A percentile compares a stretch with the other conserved stretches of the same genome.
phyloP scores from a whole-genome alignment of 2,797 vertebrate genomes.

The Choloepus didactylus region DNA sequence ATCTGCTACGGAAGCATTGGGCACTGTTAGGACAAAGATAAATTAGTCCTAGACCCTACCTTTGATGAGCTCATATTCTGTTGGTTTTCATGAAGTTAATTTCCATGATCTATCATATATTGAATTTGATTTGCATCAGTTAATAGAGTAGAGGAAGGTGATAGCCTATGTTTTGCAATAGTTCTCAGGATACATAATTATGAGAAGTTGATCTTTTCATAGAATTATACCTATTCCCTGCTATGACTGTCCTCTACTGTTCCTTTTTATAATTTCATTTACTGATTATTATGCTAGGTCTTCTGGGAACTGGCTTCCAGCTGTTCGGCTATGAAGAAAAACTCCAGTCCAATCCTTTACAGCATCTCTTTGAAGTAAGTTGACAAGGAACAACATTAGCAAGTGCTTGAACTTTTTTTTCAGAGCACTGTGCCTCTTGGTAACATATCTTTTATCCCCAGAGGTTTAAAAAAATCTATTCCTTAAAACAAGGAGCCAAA shows the following conservation, averaged over 20 bases:
- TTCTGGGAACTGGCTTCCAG: conserved; percentile 95
- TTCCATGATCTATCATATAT: conserved; percentile 9
- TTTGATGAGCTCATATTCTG: background rate
- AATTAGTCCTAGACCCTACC: background rate
- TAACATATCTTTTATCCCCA: conserved; percentile 21
- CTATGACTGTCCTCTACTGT: conserved; percentile 63
- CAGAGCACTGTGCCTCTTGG: background rate
- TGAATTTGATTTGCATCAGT: conserved; percentile 29
- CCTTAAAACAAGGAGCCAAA: conserved; percentile 46
- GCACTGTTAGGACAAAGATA: background rate
- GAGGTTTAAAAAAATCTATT: background rate
- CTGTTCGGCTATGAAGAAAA: conserved; percentile 93
- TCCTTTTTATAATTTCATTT: conserved; percentile 54
- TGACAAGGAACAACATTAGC: conserved; percentile 51
- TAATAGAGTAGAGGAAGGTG: conserved; percentile 6
- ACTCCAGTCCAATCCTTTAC: conserved; percentile 93
- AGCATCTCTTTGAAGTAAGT: conserved; percentile 97
- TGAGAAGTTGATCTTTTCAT: conserved; percentile 25
- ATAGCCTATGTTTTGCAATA: background rate
- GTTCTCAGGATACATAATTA: background rate
- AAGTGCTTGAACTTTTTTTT: conserved; percentile 14
- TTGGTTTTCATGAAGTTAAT: conserved; percentile 60
- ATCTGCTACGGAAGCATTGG: background rate
- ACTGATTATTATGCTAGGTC: conserved; percentile 88
- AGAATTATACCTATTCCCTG: conserved; percentile 33